phyloP scores from a whole-genome alignment of 2,797 vertebrate genomes.

The Phalanger gymnotis region DNA sequence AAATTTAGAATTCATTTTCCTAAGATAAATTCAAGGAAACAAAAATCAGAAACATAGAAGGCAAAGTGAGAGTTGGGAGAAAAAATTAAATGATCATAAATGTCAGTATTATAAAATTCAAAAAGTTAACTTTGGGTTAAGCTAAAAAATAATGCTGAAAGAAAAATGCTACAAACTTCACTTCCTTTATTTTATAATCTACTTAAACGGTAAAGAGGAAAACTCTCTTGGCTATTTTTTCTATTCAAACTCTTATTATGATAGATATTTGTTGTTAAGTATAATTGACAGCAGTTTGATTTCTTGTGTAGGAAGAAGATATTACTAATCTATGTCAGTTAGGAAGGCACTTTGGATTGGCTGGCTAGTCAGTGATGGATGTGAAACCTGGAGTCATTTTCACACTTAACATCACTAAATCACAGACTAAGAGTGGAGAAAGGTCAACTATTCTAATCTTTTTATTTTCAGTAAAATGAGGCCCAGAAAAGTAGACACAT shows the following conservation, averaged over 20 bases:
- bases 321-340: background rate
- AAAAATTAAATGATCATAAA: conserved; percentile 32
- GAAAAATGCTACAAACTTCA: background rate
- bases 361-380: background rate
- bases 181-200: background rate
- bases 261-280: conserved; percentile 24
- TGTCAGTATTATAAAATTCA: conserved; percentile 25
- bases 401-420: background rate
- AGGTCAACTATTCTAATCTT: background rate
- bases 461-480: background rate
- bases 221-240: background rate
- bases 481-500: background rate
- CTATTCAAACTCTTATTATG: background rate
- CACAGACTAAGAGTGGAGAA: background rate
- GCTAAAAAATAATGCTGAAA: background rate
- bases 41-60: conserved; percentile 13
- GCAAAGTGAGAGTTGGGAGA: conserved; percentile 28
- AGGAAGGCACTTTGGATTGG: background rate
- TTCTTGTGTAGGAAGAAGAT: conserved; percentile 49
- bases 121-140: conserved; percentile 28
- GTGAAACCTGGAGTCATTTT: background rate
- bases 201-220: background rate
- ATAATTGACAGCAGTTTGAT: conserved; percentile 27
- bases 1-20: background rate
- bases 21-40: conserved; percentile 24